Base-by-base conservation (phyloP, 2,888 invertebrate genomes). In the Maniola hyperantus region DNA sequence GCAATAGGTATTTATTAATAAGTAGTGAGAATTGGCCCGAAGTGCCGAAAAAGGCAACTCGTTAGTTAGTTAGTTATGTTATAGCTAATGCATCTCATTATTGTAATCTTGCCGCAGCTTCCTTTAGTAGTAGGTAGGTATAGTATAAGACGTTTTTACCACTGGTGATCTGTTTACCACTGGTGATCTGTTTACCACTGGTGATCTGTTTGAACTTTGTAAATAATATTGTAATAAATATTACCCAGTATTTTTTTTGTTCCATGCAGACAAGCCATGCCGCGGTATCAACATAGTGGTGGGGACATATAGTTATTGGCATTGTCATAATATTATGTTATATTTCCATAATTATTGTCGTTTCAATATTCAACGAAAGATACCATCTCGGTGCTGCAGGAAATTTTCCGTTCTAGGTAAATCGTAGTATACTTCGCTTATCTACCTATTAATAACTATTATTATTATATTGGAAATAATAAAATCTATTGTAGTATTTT, bases 11-110 rank as follows among this genome's bases (percentile, higher is more conserved):
- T 53, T 26, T 46, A 46, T 61, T 53, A 66, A 66, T 53, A 60
- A 46, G 33, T 55, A 48, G 39, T 64, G 65, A 48, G 63, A 68
- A 70, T 68, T 65, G 60, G 55, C 53, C 44, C 11, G 64, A 58
- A 69, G 58, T 60, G 61, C 70, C 66, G 58, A 68, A 71, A 70
- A 71, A 70, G 71, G 71, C 64, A 71, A 70, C 36, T 2, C 44
- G 34, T 18, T 39, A 34, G 18, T 13, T 36, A 10, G 15, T 7
- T 46, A n/a, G 33, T 2, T 33, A 36, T 36, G 10, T 36, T 39
- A 39, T 39, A 1, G 13, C 11, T 13, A 15, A 6, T 48, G 46
- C 46, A 48, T 51, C 11, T 51, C 26, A 51, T 26, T 51, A 51
- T 26, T 51, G 13, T 13, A 51, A 11, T 51, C 5, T 51, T 51